A percentile compares a stretch with the other conserved stretches of the same genome.
Evolutionary conservation across 2,113 vertebrate species (phyloP).

Genomic region (Ammospiza caudacuta): DNA sequence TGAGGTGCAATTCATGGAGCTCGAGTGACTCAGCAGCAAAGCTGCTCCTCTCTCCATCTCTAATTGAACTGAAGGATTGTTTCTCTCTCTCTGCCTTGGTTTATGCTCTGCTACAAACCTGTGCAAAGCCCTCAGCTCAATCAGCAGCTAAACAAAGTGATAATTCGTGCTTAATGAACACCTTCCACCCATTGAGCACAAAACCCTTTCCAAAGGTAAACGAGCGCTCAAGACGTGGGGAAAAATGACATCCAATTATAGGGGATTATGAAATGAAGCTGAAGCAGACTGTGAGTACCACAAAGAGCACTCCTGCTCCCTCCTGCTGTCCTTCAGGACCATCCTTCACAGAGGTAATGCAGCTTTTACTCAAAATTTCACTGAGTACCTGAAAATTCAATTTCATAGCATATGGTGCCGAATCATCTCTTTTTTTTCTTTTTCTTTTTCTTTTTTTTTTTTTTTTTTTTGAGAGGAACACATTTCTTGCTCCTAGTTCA

Average conservation of each 20-base stretch:
- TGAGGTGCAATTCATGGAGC: background rate
- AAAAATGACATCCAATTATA: background rate
- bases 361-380: background rate
- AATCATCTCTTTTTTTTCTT: background rate
- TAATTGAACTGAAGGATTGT: background rate
- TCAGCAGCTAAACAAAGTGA: constrained; percentile 5
- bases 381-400: background rate
- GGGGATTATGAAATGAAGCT: background rate
- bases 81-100: background rate
- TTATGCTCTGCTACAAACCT: background rate
- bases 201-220: background rate
- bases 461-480: background rate
- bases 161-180: background rate
- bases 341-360: background rate
- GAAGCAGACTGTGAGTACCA: background rate
- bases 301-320: background rate
- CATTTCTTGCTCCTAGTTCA: background rate
- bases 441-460: background rate
- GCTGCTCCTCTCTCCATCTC: background rate
- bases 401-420: background rate
- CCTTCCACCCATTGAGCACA: background rate
- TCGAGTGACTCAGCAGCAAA: background rate
- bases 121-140: background rate
- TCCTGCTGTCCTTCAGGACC: background rate
- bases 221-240: background rate